Percentiles rank a stretch among this genome's conserved stretches.
phyloP scores from a whole-genome alignment of 1,140 invertebrate species.

The Drosophila takahashii region DNA sequence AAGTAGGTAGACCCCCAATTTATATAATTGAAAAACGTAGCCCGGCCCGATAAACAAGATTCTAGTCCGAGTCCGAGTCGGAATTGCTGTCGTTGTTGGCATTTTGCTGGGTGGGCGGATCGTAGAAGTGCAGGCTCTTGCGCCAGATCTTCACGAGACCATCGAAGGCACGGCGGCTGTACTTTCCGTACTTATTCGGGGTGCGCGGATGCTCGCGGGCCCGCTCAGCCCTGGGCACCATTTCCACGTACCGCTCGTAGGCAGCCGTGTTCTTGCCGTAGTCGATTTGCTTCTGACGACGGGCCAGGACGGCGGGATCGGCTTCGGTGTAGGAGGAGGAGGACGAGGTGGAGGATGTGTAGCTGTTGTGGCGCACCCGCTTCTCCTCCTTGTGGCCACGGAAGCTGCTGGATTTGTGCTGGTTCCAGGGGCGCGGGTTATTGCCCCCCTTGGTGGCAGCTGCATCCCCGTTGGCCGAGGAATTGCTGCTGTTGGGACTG shows the following conservation, averaged over 20 bases:
- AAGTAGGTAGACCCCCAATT: conserved; percentile 14
- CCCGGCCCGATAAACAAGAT: conserved; percentile 20
- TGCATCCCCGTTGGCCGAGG: conserved; percentile 42
- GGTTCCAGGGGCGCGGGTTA: conserved; percentile 1
- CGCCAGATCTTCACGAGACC: conserved; percentile 94
- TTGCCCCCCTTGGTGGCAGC: conserved; percentile 9
- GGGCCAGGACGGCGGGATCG: conserved; percentile 89
- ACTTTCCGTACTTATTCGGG: conserved; percentile 94
- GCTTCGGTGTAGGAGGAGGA: conserved; percentile 88
- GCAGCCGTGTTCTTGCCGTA: conserved; percentile 97
- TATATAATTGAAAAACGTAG: conserved; percentile 1
- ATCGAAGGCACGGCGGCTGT: conserved; percentile 96
- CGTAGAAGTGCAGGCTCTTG: conserved; percentile 93
- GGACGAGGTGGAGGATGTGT: conserved; percentile 71
- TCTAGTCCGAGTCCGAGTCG: conserved; percentile 72
- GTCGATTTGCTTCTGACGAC: conserved; percentile 97
- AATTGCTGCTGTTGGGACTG: conserved; percentile 71
- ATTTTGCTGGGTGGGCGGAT: conserved; percentile 85
- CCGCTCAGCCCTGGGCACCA: conserved; percentile 88
- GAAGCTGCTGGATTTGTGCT: not conserved
- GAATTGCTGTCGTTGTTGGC: conserved; percentile 28
- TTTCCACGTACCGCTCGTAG: conserved; percentile 91
- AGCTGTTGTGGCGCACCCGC: conserved; percentile 69
- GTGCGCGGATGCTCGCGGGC: conserved; percentile 92
- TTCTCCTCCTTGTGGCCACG: conserved; percentile 66